phyloP scores from a whole-genome alignment of 2,797 vertebrate genomes.

The Echeneis naucrates region DNA sequence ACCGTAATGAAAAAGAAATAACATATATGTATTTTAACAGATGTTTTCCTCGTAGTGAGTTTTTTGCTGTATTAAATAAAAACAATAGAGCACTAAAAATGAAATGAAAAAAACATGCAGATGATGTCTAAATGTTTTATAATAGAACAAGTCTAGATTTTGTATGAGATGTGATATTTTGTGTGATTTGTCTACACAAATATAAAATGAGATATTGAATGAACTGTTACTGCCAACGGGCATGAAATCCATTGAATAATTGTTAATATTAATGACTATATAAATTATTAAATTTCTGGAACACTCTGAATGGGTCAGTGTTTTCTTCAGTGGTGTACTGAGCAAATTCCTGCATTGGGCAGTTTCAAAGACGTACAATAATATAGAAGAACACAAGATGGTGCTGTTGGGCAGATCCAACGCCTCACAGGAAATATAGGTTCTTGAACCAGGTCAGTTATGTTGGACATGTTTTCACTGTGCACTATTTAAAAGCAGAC shows the following conservation, averaged over 20 bases:
- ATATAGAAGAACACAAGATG: conserved; percentile 44
- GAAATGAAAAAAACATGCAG: conserved; percentile 63
- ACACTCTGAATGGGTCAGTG: neutral
- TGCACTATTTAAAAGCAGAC: no score
- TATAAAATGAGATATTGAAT: conserved; percentile 82
- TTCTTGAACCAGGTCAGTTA: neutral
- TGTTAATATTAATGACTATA: conserved; percentile 69
- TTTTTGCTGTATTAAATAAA: conserved; percentile 71
- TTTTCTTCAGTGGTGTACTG: no score
- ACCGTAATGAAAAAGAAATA: conserved; percentile 78
- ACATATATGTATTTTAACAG: conserved; percentile 84
- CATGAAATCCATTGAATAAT: conserved; percentile 74
- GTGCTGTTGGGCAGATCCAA: no score
- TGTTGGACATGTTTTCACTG: no score
- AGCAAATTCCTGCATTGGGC: neutral
- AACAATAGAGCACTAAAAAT: conserved; percentile 66
- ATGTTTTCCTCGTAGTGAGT: conserved; percentile 81
- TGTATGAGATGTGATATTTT: conserved; percentile 86
- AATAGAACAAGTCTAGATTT: conserved; percentile 82
- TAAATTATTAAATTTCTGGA: conserved; percentile 62
- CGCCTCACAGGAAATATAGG: no score
- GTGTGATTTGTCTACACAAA: conserved; percentile 80
- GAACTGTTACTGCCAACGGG: conserved; percentile 80
- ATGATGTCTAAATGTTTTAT: conserved; percentile 86
- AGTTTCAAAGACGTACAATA: neutral